Conservation (phyloP, 2,797 vertebrate genomes). For the Delichon dasypus region DNA sequence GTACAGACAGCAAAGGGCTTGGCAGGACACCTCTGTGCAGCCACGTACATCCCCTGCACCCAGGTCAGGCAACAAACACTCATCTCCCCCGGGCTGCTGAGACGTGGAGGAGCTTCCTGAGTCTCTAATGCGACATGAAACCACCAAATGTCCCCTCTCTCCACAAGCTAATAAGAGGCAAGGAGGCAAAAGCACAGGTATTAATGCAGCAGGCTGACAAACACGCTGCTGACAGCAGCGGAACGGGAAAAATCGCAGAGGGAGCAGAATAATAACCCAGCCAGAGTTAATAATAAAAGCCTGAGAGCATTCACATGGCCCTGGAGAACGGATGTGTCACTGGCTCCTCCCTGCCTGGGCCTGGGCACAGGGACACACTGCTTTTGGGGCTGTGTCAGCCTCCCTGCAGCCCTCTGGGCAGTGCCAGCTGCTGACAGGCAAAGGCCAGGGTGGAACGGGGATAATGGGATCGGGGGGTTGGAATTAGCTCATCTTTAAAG, state of each 20-base stretch:
- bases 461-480: fast-evolving
- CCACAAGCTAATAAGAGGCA: background rate
- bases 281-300: background rate
- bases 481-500: background rate
- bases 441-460: background rate
- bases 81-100: fast-evolving
- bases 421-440: fast-evolving
- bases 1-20: background rate
- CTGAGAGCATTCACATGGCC: background rate
- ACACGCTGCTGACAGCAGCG: background rate
- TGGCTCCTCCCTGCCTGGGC: background rate
- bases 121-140: background rate
- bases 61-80: background rate
- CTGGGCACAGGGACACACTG: background rate
- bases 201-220: background rate
- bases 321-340: background rate
- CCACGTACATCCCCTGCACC: background rate
- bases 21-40: background rate
- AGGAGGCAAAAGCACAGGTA: background rate
- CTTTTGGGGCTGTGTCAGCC: background rate
- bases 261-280: constrained; percentile 16
- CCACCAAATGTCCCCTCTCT: background rate
- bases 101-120: background rate
- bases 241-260: background rate
- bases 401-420: background rate